A percentile compares a stretch with the other conserved stretches of the same genome.
phyloP scores from a whole-genome alignment of 2,113 vertebrate genomes.

The Peromyscus maniculatus region DNA sequence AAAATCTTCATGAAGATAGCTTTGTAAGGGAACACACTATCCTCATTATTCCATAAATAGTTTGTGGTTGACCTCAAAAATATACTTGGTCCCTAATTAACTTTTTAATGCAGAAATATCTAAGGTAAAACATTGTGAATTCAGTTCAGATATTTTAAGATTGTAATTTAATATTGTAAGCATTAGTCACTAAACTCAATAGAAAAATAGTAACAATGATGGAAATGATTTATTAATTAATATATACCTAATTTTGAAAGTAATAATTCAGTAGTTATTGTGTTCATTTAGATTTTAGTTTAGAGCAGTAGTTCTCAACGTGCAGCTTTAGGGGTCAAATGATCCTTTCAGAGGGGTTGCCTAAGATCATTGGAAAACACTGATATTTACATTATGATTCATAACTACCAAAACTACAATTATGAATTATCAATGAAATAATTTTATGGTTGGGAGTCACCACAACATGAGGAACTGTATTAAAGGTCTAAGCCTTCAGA shows the following conservation, averaged over 20 bases:
- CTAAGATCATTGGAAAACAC: not conserved
- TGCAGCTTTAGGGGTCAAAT: not conserved
- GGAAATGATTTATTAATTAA: not conserved
- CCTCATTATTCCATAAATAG: not conserved
- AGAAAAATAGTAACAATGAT: not conserved
- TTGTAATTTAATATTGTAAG: not conserved
- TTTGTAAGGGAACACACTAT: not conserved
- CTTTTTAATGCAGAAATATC: not conserved
- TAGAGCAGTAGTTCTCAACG: not conserved
- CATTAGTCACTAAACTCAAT: not conserved
- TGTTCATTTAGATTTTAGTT: not conserved
- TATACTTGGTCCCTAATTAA: not conserved
- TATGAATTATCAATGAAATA: not conserved
- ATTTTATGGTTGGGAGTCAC: not conserved
- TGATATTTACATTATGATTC: not conserved
- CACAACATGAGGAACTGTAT: not conserved
- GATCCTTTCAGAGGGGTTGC: not conserved
- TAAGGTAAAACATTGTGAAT: not conserved
- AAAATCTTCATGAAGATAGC: conserved; percentile 8
- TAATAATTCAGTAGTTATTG: not conserved
- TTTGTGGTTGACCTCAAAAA: not conserved
- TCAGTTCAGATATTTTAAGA: not conserved
- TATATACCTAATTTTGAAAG: not conserved
- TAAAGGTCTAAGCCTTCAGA: not conserved
- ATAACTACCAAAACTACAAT: not conserved